phyloP scores from a whole-genome alignment of 2,797 vertebrate genomes.

The Chelidonichthys spinosus region DNA sequence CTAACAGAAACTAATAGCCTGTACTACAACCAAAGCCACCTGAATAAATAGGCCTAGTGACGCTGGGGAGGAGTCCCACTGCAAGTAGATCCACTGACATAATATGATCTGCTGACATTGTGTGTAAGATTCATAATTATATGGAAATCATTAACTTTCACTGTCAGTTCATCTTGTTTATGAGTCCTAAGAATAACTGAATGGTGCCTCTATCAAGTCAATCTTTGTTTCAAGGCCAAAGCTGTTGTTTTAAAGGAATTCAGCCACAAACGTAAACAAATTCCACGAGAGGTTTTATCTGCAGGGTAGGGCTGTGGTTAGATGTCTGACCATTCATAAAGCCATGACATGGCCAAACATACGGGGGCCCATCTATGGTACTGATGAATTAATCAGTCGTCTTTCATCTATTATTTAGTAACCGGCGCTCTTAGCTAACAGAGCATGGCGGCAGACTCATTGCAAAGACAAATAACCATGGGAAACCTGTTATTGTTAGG shows the following conservation, averaged over 20 bases:
- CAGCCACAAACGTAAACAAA: neutral
- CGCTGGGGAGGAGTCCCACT: conserved; percentile 26
- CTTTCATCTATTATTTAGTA: conserved; percentile 84
- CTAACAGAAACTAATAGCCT: conserved; percentile 23
- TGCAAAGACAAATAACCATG: conserved; percentile 48
- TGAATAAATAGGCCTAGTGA: conserved; percentile 52
- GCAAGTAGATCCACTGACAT: conserved; percentile 8
- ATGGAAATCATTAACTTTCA: neutral
- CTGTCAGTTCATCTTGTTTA: neutral
- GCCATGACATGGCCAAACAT: conserved; percentile 52
- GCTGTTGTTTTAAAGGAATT: conserved; percentile 11
- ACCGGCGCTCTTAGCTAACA: conserved; percentile 60
- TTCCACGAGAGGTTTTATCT: conserved; percentile 10
- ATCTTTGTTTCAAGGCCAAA: conserved; percentile 7
- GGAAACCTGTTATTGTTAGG: conserved; percentile 32
- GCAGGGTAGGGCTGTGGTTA: conserved; percentile 22
- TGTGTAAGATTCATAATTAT: conserved; percentile 20
- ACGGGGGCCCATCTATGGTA: conserved; percentile 68
- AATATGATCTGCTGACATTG: conserved; percentile 26
- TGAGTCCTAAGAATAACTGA: conserved; percentile 3
- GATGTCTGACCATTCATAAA: conserved; percentile 50
- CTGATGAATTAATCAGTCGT: conserved; percentile 84
- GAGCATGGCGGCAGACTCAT: conserved; percentile 43
- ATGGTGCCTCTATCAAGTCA: conserved; percentile 4
- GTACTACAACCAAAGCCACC: conserved; percentile 47